Evolutionary conservation across 2,113 vertebrate genomes (phyloP), one percentile per base, ranked within the genome.

Genomic region (Tychaedon coryphoeus): DNA sequence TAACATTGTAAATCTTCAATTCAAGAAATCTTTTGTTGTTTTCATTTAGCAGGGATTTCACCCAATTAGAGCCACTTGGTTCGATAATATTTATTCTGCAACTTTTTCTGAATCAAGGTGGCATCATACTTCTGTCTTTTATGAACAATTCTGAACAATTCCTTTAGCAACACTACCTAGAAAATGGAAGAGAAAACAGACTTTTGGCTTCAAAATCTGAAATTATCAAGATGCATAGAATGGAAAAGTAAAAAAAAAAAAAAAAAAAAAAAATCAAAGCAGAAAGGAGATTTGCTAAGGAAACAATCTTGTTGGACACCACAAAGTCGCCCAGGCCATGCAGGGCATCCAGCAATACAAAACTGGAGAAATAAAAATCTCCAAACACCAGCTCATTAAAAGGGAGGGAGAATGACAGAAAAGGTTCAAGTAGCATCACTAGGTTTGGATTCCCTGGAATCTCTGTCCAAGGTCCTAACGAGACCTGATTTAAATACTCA

Each of bases 251-350:
- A 14, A 60, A 73, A n/a, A 12, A 45, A 23, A 14, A 31, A 17
- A 1, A 14, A 1, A 14, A 60, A 73, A n/a, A 12, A 45, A 23
- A 14, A 31, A 17, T 14, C 11, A 13, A 50, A 34, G 6, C 5
- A 34, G 33, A 89, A 36, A 2, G 10, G n/a, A 58, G 38, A 72
- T 33, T 77, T 42, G 13, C 26, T 42, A 42, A 76, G 47, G 48
- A 75, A 57, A 88, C 6, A 14, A 33, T 7, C 9, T 61, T 61
- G 20, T 3, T 53, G 53, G 14, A 28, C 50, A 28, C 18, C 38
- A n/a, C 4, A 0, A 42, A 12, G 51, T 43, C 8, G 61, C 29
- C 31, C 24, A 43, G 24, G 20, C 33, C 28, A 23, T 1, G 9
- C 38, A 72, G 24, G 36, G 45, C n/a, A 43, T 15, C 29, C 28